A percentile compares a stretch with the other conserved stretches of the same genome.
phyloP scores from a whole-genome alignment of 92 coral and sea anemone species.

The Paramuricea clavata region DNA sequence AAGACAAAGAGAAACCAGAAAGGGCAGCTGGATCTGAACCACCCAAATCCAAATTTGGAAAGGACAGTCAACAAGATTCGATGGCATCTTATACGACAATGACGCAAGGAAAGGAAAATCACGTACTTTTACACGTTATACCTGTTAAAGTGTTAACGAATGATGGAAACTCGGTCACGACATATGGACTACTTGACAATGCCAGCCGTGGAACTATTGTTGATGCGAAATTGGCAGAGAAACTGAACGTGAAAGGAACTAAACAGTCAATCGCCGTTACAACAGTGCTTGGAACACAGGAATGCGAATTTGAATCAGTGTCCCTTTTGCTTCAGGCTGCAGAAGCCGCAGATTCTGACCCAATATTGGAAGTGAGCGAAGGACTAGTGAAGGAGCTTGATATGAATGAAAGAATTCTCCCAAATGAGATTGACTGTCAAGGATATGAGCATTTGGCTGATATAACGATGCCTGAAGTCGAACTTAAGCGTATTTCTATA shows the following conservation, averaged over 20 bases:
- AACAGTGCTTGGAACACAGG: too few relatives aligned
- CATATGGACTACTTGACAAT: constrained; percentile 63
- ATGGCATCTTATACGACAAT: neutral
- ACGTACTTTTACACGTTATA: too few relatives aligned
- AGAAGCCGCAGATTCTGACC: too few relatives aligned
- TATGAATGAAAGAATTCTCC: constrained; percentile 57
- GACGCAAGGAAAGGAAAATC: neutral
- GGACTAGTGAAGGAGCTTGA: constrained; percentile 44
- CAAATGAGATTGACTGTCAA: constrained; percentile 58
- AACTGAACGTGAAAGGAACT: constrained; percentile 48
- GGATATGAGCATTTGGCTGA: constrained; percentile 52
- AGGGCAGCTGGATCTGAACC: too few relatives aligned
- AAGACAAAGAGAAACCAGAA: too few relatives aligned
- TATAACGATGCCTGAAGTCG: constrained; percentile 57
- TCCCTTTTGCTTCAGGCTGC: too few relatives aligned
- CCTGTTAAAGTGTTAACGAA: constrained; percentile 49
- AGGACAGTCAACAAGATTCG: too few relatives aligned
- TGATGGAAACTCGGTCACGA: constrained; percentile 50
- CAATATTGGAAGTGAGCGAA: constrained; percentile 43
- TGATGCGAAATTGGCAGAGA: constrained; percentile 38
- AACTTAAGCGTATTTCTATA: constrained; percentile 36
- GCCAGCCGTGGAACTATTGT: too few relatives aligned
- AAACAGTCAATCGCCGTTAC: too few relatives aligned
- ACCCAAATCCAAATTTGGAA: too few relatives aligned
- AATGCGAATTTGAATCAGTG: too few relatives aligned